A percentile compares a stretch with the other conserved stretches of the same genome.
phyloP scores from a whole-genome alignment of 37 sponge, comb jelly and placozoan species.

The Eunapius fragilis region DNA sequence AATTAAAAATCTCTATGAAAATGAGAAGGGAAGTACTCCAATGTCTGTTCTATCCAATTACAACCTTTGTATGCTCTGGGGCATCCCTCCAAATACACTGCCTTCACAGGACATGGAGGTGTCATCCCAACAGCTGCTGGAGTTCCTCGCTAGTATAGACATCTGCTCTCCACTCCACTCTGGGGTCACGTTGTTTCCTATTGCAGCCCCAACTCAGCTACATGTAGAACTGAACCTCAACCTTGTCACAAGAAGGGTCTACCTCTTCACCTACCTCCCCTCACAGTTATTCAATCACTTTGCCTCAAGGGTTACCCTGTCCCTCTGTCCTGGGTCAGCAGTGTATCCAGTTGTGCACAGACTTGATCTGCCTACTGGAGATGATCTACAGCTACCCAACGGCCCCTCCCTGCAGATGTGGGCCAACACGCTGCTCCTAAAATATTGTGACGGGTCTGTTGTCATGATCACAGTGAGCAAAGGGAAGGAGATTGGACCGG shows the following conservation, averaged over 20 bases:
- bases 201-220: constrained; percentile 6
- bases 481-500: constrained; percentile 28
- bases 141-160: constrained; percentile 40
- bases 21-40: constrained; percentile 2
- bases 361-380: not conserved
- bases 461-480: constrained; percentile 26
- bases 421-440: constrained; percentile 37
- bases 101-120: not conserved
- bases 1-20: not conserved
- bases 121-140: constrained; percentile 21
- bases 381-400: no score
- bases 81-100: constrained; percentile 27
- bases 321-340: no score
- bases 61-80: constrained; percentile 58
- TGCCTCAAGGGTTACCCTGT: constrained; percentile 8
- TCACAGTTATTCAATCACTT: constrained; percentile 31
- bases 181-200: constrained; percentile 27
- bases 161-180: constrained; percentile 40
- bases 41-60: constrained; percentile 27
- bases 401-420: constrained; percentile 43
- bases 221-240: constrained; percentile 16
- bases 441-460: constrained; percentile 14
- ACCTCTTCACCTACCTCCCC: constrained; percentile 45
- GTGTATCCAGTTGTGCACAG: not conserved
- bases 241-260: constrained; percentile 42